A percentile compares a stretch with the other conserved stretches of the same genome.
Evolutionary conservation across 2,797 vertebrate genomes (phyloP).

Genomic region (Varecia variegata): DNA sequence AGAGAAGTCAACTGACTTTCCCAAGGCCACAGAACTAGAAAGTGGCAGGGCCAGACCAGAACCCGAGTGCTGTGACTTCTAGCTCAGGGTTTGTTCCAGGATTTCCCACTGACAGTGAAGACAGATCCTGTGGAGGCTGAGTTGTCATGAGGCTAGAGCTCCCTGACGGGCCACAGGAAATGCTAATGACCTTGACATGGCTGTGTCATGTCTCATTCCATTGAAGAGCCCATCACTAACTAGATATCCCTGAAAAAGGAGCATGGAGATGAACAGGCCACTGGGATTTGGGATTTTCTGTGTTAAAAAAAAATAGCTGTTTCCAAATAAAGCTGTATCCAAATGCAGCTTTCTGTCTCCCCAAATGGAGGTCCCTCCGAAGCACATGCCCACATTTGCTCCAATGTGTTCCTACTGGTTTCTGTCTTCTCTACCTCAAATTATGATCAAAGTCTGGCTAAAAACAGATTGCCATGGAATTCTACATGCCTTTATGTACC

Average conservation of each 20-base stretch:
- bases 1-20: not conserved
- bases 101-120: not conserved
- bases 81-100: not conserved
- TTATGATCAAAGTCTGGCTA: slow-evolving; percentile 76
- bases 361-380: not conserved
- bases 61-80: not conserved
- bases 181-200: not conserved
- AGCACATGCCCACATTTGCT: not conserved
- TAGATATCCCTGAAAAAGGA: not conserved
- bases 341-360: not conserved
- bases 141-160: not conserved
- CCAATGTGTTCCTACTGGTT: slow-evolving; percentile 52
- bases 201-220: no score
- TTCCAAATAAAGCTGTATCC: not conserved
- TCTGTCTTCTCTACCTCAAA: not conserved
- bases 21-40: not conserved
- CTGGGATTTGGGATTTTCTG: not conserved
- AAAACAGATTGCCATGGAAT: slow-evolving; percentile 70
- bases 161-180: not conserved
- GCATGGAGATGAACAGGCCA: not conserved
- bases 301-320: not conserved
- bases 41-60: not conserved
- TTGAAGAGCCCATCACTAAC: not conserved
- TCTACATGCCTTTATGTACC: slow-evolving; percentile 56
- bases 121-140: not conserved